Percentiles rank a stretch among this genome's conserved stretches.
These are phyloP conservation scores for Andrena praecox DNA, from an alignment of 2,888 invertebrate genomes.

Conservation along the genomic window DNA sequence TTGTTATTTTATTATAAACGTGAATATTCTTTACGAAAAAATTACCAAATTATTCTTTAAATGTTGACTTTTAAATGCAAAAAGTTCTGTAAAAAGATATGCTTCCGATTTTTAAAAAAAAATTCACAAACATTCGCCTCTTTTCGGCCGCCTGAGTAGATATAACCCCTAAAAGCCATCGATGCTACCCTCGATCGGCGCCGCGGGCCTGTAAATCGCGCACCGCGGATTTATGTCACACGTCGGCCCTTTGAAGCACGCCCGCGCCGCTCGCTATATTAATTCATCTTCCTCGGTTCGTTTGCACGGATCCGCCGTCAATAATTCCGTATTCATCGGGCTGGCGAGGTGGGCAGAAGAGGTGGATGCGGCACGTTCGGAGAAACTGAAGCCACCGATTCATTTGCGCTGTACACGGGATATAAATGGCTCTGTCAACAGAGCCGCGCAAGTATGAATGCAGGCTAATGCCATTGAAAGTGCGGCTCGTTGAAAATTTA, in stretches of 20 bases:
- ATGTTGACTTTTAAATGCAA: too few species aligned
- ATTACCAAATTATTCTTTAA: too few species aligned
- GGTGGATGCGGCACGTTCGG: not conserved
- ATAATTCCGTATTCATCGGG: slow-evolving; percentile 32
- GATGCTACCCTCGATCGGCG: not conserved
- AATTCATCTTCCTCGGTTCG: slow-evolving; percentile 23
- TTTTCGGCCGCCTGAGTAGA: too few species aligned
- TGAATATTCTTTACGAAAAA: too few species aligned
- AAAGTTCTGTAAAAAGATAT: too few species aligned
- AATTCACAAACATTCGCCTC: too few species aligned
- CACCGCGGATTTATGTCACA: not conserved
- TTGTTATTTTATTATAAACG: too few species aligned
- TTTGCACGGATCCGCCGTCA: slow-evolving; percentile 8
- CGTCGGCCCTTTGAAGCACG: slow-evolving; percentile 3
- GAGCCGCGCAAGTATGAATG: slow-evolving; percentile 7
- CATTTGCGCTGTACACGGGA: not conserved
- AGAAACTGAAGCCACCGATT: slow-evolving; percentile 15
- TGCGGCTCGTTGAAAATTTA: slow-evolving; percentile 14
- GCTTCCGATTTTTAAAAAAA: too few species aligned
- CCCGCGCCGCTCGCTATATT: not conserved
- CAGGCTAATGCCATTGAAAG: slow-evolving; percentile 7
- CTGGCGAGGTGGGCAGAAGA: not conserved
- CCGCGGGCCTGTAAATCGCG: not conserved
- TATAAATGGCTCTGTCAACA: slow-evolving; percentile 35
- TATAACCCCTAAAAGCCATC: too few species aligned